A percentile compares a stretch with the other conserved stretches of the same genome.
phyloP scores from a whole-genome alignment of 2,888 invertebrate species.

The Norana najaformis region DNA sequence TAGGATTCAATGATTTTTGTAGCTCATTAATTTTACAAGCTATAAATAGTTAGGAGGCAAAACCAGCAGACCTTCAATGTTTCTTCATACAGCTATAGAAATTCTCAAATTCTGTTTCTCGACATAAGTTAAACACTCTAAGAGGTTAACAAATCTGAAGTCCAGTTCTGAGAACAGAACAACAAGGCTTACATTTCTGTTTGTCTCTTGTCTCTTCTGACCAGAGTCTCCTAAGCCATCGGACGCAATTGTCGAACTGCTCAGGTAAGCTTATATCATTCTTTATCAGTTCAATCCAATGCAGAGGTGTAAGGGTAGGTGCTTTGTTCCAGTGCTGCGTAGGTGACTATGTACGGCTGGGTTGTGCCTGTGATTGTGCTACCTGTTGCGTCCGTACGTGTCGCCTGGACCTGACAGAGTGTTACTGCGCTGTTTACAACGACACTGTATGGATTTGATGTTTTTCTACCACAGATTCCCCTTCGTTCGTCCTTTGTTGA shows the following conservation, averaged over 20 bases:
- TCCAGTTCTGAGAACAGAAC: not conserved
- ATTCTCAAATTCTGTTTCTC: not conserved
- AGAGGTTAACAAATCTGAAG: not conserved
- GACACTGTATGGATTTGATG: not conserved
- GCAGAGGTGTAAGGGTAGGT: not conserved
- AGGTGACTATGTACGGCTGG: not conserved
- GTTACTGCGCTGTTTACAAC: not conserved
- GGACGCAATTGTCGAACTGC: not conserved
- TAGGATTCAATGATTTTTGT: not conserved
- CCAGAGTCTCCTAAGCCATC: not conserved
- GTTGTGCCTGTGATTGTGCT: not conserved
- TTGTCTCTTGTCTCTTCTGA: not conserved
- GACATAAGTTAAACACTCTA: not conserved
- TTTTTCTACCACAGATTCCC: not conserved
- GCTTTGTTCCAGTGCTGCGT: not conserved
- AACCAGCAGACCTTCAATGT: not conserved
- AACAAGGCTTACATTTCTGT: not conserved
- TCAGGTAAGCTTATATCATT: constrained; percentile 5
- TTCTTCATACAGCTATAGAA: not conserved
- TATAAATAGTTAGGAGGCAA: not conserved
- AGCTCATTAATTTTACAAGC: not conserved
- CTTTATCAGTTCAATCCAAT: not conserved
- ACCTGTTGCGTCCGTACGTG: no score
- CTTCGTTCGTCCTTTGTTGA: not conserved
- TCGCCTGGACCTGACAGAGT: not conserved